Base-by-base conservation (phyloP, 2,888 invertebrate species). In the Yponomeuta plumbellus region DNA sequence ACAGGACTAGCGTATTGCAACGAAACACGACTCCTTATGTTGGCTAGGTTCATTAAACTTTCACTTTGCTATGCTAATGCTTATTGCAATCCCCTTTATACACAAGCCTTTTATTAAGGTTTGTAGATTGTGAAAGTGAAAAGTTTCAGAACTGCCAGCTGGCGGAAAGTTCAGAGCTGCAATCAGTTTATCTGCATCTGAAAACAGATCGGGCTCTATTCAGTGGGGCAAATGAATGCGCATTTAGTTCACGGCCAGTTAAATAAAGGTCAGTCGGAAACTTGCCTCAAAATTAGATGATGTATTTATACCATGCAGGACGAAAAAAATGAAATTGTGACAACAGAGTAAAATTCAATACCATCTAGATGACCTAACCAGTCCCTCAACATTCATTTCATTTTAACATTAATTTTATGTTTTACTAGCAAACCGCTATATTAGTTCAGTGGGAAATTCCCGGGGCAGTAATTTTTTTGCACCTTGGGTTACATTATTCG, bases 171-270 rank as follows among this genome's bases (percentile, higher is more conserved):
- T 34, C 34, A 17, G 13, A 17, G 44, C 44, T 52, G 44, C 44
- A 52, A 52, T 52, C 44, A 52, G 44, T 52, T 17, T 3, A 17
- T 52, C 17, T 52, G 44, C 44, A 52, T 52, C 17, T 52, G 44
- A 52, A 52, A 21, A 23, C 59, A 59, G 59, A 59, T 22, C 11
- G 13, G 4, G 59, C n/a, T 22, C 59, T 59, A 59, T 59, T 59
- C 59, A 59, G 23, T 22, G 44, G 21, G 59, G 59, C 59, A 59
- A 59, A 59, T 59, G 59, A 22, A 23, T 59, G 59, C 59, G 23
- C 59, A 59, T 59, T 59, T 11, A 59, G 59, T 23, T 59, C 59
- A 59, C 11, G 59, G 59, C 23, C 59, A 22, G 22, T 59, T 23
- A 20, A 8, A 6, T 56, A 0, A 22, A 59, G 59, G 22, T 21